These are phyloP conservation scores for Falco berigora DNA, from an alignment of 2,797 vertebrate genomes.

Conservation along the genomic window DNA sequence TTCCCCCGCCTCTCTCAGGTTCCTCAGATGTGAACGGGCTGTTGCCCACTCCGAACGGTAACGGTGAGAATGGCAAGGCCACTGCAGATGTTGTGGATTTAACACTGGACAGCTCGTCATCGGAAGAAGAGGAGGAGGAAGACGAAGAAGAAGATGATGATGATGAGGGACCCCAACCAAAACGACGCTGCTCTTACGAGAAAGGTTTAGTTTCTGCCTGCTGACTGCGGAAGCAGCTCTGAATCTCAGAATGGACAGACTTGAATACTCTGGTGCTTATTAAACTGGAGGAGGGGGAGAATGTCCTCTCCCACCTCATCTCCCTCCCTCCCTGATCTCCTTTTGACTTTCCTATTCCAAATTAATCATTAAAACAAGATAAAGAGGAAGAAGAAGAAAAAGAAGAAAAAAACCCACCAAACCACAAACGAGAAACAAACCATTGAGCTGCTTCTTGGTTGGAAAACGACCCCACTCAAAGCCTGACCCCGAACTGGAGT, in stretches of 20 bases:
- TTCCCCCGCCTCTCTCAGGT: slow-evolving; percentile 56
- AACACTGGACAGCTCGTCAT: slow-evolving; percentile 94
- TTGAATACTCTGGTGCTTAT: slow-evolving; percentile 72
- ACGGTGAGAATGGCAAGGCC: slow-evolving; percentile 78
- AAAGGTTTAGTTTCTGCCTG: slow-evolving; percentile 97
- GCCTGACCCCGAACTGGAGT: slow-evolving; percentile 32
- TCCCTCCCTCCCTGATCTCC: slow-evolving; percentile 57
- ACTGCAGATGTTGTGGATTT: slow-evolving; percentile 87
- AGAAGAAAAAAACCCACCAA: not conserved
- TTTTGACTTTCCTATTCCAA: slow-evolving; percentile 67
- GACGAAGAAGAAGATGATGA: slow-evolving; percentile 93
- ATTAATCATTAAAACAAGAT: slow-evolving; percentile 33
- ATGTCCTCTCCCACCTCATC: slow-evolving; percentile 37
- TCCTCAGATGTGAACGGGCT: slow-evolving; percentile 86
- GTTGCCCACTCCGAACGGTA: slow-evolving; percentile 77
- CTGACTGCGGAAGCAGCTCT: slow-evolving; percentile 73
- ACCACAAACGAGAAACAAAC: not conserved
- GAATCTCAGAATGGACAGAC: slow-evolving; percentile 43
- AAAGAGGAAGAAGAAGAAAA: not conserved
- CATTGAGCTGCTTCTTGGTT: slow-evolving; percentile 49
- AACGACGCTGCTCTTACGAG: slow-evolving; percentile 92
- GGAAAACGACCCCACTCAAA: slow-evolving; percentile 27
- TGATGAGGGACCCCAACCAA: slow-evolving; percentile 85
- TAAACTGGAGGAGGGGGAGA: slow-evolving; percentile 55
- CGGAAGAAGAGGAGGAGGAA: slow-evolving; percentile 88